Conservation (phyloP, 2,888 invertebrate genomes). For the Chromoteleia sp. region DNA sequence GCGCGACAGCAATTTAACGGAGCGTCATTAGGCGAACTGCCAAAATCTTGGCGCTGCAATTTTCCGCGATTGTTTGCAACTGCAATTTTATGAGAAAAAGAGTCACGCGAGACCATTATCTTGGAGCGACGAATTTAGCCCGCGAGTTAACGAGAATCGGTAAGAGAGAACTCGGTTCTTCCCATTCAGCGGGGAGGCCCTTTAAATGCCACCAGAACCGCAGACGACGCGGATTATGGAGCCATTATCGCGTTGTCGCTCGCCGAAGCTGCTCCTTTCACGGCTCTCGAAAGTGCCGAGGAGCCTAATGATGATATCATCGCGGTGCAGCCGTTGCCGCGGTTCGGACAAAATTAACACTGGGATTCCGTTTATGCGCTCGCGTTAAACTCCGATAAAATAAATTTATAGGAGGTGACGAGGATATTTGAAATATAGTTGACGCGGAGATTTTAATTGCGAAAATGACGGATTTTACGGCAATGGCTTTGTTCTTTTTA, state of each 20-base stretch:
- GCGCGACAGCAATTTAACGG: conserved; percentile 6
- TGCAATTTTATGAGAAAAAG: too few relatives aligned
- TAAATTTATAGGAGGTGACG: conserved; percentile 7
- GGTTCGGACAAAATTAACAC: conserved; percentile 41
- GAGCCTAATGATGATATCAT: conserved; percentile 60
- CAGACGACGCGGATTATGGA: conserved; percentile 63
- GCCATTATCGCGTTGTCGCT: conserved; percentile 64
- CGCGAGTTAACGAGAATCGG: conserved; percentile 38
- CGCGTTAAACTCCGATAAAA: conserved; percentile 26
- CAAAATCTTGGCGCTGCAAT: conserved; percentile 38
- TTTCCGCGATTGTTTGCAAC: too few relatives aligned
- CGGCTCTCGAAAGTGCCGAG: conserved; percentile 32
- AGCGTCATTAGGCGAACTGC: conserved; percentile 50
- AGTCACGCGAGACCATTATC: conserved; percentile 24
- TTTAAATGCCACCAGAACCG: conserved; percentile 63
- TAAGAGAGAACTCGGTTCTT: conserved; percentile 37
- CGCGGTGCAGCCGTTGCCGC: conserved; percentile 17
- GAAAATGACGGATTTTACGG: too few relatives aligned
- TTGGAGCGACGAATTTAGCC: conserved; percentile 20
- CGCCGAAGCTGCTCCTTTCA: conserved; percentile 59
- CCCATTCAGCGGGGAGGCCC: conserved; percentile 56
- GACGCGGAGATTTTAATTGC: background rate
- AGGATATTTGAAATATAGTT: conserved; percentile 11
- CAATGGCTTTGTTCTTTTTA: too few relatives aligned
- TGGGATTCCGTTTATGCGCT: conserved; percentile 31